Evolutionary conservation across 2,888 invertebrate genomes (phyloP).

Genomic region (Choristoneura rosaceana): DNA sequence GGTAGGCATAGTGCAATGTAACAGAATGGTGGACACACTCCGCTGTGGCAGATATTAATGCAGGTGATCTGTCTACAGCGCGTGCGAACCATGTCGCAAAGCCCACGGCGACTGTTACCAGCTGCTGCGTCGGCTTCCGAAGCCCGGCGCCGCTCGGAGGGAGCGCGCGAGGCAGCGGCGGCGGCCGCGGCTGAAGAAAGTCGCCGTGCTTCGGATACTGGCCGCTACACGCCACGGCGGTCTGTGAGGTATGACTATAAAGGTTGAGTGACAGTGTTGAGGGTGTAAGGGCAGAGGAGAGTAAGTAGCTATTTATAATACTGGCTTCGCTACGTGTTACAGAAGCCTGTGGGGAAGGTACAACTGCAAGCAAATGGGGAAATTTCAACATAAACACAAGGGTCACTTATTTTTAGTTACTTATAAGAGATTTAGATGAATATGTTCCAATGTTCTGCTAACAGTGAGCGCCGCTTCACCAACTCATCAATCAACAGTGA

Average conservation of each 20-base stretch:
- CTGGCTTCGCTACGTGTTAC: too few species aligned
- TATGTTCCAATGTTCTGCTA: conserved; percentile 3
- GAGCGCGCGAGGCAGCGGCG: conserved; percentile 58
- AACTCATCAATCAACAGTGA: conserved; percentile 79
- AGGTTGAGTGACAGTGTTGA: too few species aligned
- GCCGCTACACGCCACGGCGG: conserved; percentile 65
- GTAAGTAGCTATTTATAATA: too few species aligned
- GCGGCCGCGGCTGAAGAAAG: conserved; percentile 58
- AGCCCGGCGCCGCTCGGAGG: conserved; percentile 71
- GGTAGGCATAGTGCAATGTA: too few species aligned
- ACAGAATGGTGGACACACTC: too few species aligned
- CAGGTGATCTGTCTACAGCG: conserved; percentile 55
- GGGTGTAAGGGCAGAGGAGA: too few species aligned
- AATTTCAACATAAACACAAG: too few species aligned
- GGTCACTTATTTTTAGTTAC: too few species aligned
- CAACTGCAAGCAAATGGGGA: too few species aligned
- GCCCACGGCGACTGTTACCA: conserved; percentile 72
- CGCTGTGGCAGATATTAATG: neutral
- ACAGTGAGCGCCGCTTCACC: conserved; percentile 76
- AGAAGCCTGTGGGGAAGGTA: too few species aligned
- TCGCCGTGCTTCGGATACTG: conserved; percentile 73
- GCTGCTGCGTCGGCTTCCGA: conserved; percentile 59
- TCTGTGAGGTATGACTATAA: conserved; percentile 65
- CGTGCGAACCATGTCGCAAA: conserved; percentile 74
- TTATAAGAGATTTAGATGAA: neutral